Conservation (phyloP, 2,797 vertebrate species). For the Sphenopsis melanotis region DNA sequence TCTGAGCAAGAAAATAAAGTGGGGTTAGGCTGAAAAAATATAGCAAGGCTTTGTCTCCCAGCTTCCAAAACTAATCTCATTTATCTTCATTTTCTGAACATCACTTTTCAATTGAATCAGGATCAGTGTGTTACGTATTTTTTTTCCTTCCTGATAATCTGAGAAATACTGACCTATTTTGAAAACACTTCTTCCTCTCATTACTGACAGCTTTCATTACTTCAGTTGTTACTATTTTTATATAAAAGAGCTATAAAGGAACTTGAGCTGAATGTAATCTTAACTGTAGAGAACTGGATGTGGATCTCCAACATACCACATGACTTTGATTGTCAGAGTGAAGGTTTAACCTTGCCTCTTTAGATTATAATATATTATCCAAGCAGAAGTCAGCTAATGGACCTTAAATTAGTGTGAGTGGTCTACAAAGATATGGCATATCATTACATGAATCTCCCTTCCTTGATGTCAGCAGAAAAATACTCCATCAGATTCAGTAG, state of each 20-base stretch:
- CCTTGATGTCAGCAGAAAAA: neutral
- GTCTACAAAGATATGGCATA: neutral
- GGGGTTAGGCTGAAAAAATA: neutral
- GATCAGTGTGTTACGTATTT: neutral
- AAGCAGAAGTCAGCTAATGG: conserved; percentile 13
- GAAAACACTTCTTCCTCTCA: neutral
- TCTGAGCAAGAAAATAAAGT: neutral
- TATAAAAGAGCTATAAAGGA: neutral
- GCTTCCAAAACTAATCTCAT: neutral
- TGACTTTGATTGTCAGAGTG: neutral
- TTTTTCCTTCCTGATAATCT: neutral
- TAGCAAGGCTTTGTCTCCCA: neutral
- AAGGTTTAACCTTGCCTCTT: neutral
- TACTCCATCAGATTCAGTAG: neutral
- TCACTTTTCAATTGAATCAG: neutral
- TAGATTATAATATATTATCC: neutral
- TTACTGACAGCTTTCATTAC: neutral
- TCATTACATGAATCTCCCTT: neutral
- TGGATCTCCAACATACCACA: neutral
- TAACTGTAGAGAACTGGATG: neutral
- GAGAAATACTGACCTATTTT: neutral
- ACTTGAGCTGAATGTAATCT: neutral
- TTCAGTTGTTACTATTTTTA: neutral
- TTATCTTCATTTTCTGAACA: neutral
- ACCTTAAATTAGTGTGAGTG: neutral